phyloP scores from a whole-genome alignment of 2,888 invertebrate species.

The Podabrus alpinus region DNA sequence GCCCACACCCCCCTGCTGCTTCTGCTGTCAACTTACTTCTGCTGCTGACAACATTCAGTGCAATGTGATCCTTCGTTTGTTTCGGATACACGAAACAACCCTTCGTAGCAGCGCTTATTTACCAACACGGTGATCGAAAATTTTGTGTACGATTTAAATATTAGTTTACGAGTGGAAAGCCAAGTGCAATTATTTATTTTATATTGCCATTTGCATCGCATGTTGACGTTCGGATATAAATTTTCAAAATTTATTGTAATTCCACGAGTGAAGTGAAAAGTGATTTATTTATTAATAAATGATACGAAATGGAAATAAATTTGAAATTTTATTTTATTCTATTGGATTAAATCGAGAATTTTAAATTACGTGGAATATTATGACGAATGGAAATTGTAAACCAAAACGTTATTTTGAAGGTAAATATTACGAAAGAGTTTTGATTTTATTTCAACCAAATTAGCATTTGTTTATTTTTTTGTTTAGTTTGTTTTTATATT shows the following conservation, averaged over 20 bases:
- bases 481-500: not conserved
- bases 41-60: slow-evolving; percentile 29
- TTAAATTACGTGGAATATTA: slow-evolving; percentile 36
- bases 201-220: not conserved
- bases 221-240: not conserved
- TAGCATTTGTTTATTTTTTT: not conserved
- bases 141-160: not conserved
- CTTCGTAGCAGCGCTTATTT: not conserved
- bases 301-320: not conserved
- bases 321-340: not conserved
- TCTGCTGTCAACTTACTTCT: slow-evolving; percentile 40
- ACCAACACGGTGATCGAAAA: not conserved
- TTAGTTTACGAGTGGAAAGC: not conserved
- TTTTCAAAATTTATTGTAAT: not conserved
- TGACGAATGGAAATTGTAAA: slow-evolving; percentile 48
- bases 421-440: not conserved
- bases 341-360: not conserved
- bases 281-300: not conserved
- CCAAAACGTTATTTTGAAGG: slow-evolving; percentile 30
- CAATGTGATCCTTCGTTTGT: slow-evolving; percentile 27
- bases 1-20: slow-evolving; percentile 59
- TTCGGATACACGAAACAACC: slow-evolving; percentile 6
- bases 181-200: not conserved
- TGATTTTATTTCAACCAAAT: too few relatives aligned
- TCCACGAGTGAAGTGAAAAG: not conserved